A percentile compares a stretch with the other conserved stretches of the same genome.
phyloP scores from a whole-genome alignment of 2,113 vertebrate species.

The Lutjanus erythropterus region DNA sequence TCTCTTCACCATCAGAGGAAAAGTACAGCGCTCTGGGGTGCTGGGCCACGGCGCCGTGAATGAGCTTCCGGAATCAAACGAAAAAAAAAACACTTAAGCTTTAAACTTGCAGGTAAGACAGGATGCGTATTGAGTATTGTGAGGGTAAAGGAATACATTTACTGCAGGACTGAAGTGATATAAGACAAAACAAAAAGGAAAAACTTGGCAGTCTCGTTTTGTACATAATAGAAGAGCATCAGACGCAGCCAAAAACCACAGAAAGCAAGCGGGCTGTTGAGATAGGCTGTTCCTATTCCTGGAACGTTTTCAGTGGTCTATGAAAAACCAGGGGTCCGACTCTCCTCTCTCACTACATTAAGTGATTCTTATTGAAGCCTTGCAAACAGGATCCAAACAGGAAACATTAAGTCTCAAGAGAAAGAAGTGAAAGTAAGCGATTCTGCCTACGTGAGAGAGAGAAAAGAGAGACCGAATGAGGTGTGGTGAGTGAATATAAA shows the following conservation, averaged over 20 bases:
- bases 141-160: conserved; percentile 3
- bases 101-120: conserved; percentile 22
- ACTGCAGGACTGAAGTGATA: background rate
- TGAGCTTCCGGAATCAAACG: conserved; percentile 21
- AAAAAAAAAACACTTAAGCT: conserved; percentile 10
- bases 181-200: conserved; percentile 1
- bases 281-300: conserved; percentile 44
- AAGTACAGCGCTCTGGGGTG: conserved; percentile 37
- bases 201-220: conserved; percentile 18
- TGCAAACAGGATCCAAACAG: conserved; percentile 54
- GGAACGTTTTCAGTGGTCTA: conserved; percentile 51
- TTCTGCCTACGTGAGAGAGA: conserved; percentile 25
- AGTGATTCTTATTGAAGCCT: conserved; percentile 57
- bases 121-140: background rate
- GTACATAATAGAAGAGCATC: conserved; percentile 21
- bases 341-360: conserved; percentile 47
- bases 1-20: conserved; percentile 59
- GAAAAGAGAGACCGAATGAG: conserved; percentile 31
- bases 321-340: conserved; percentile 39
- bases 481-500: conserved; percentile 46
- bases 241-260: conserved; percentile 23
- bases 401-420: conserved; percentile 47
- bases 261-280: conserved; percentile 39
- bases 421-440: conserved; percentile 27
- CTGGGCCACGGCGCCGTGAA: conserved; percentile 11